Percentiles rank a stretch among this genome's conserved stretches.
These are phyloP conservation scores for Chrysomela aeneicollis DNA, from an alignment of 2,888 invertebrate genomes.

Conservation along the genomic window DNA sequence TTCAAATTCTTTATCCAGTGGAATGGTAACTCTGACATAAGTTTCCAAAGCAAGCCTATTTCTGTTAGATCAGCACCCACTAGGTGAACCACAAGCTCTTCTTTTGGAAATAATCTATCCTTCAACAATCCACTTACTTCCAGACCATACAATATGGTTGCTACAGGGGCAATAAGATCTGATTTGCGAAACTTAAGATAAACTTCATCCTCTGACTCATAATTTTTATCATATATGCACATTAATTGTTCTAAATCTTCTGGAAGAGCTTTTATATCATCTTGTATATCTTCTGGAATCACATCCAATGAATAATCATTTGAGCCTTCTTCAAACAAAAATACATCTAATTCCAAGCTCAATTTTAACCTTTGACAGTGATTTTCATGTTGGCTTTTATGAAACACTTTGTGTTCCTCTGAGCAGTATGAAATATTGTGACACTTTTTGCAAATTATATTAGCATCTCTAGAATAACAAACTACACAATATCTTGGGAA, in stretches of 20 bases:
- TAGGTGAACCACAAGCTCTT: conserved; percentile 47
- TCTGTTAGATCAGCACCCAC: conserved; percentile 52
- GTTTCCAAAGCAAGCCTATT: conserved; percentile 42
- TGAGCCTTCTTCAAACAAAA: background rate
- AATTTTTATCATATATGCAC: conserved; percentile 26
- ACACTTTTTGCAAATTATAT: conserved; percentile 43
- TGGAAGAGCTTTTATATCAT: conserved; percentile 24
- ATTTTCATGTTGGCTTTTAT: conserved; percentile 35
- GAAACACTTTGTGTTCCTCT: conserved; percentile 36
- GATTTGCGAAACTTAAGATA: conserved; percentile 32
- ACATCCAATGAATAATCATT: background rate
- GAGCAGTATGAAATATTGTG: conserved; percentile 47
- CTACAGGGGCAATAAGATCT: conserved; percentile 32
- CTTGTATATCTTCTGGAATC: conserved; percentile 6
- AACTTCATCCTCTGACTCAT: conserved; percentile 16
- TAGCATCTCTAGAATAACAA: conserved; percentile 43
- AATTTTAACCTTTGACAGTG: conserved; percentile 43
- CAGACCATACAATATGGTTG: conserved; percentile 46
- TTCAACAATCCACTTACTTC: conserved; percentile 37
- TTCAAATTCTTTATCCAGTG: conserved; percentile 48
- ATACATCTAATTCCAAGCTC: conserved; percentile 36
- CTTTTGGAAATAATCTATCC: conserved; percentile 32
- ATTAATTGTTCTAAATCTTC: conserved; percentile 26
- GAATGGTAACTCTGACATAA: conserved; percentile 46
- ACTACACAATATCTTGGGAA: conserved; percentile 50